Base-by-base conservation (phyloP, 2,888 invertebrate species). In the Cosmia pyralina region DNA sequence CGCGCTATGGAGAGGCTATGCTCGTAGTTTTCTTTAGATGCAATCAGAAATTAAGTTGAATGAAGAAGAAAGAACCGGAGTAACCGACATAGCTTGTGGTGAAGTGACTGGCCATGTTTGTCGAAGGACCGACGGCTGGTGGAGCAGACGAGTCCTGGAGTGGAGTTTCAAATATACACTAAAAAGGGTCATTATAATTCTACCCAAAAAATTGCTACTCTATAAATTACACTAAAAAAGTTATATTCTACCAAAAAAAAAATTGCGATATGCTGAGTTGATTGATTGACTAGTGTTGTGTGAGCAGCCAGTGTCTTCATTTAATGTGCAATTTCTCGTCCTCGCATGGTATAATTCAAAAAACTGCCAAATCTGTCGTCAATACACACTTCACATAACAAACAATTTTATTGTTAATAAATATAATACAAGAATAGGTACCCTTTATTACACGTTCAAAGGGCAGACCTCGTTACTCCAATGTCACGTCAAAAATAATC, bases 401-500 rank as follows among this genome's bases (percentile, higher is more conserved):
- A 50, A 68, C 0, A 11, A 50, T 5, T 4, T 11, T 0, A n/a
- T 10, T 34, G 17, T 8, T 0, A 0, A 60, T 48, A 38, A 48
- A 13, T 7, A 46, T n/a, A 50, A 38, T 46, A 2, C 13, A 63
- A 34, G 28, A 19, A 10, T 17, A 52, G 28, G 7, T 34, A 67
- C 28, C 2, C 6, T 22, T 0, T 7, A 17, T 5, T 58, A 57
- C 57, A 46, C 46, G 44, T 70, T 48, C 50, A 69, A 53, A 69
- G 55, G 75, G 11, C 34, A 38, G 22, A 17, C 22, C 63, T 81
- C 52, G 57, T 67, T 67, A 67, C 59, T 70, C 64, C 76, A 81
- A 68, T 64, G 76, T 76, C 70, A 34, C 28, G 19, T 71, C 76
- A 71, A 81, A 76, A 71, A 70, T 81, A 76, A 79, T 71, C 66